Evolutionary conservation across 2,797 vertebrate genomes (phyloP).

Genomic region (Caiman crocodilus): DNA sequence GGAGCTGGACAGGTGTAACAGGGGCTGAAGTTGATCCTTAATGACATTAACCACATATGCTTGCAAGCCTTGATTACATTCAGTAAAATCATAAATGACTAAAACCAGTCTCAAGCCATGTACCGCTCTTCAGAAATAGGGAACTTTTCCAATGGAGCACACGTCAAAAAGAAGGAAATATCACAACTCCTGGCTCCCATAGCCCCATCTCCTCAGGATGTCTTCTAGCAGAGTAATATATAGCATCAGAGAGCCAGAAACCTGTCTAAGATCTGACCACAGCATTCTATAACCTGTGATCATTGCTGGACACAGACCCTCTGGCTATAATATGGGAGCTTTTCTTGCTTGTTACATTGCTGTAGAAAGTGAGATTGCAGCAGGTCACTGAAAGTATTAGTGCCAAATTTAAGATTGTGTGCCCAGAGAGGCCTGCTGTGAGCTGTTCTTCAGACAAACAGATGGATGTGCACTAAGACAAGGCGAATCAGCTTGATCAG

Average conservation of each 20-base stretch:
- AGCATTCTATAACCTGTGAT: background rate
- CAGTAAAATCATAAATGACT: background rate
- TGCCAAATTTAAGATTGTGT: background rate
- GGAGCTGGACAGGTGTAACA: background rate
- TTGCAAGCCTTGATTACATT: background rate
- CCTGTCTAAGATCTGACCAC: background rate
- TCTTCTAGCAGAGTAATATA: background rate
- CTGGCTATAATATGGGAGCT: background rate
- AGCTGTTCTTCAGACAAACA: background rate
- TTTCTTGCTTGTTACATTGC: background rate
- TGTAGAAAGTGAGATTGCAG: background rate
- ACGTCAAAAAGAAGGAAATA: no score
- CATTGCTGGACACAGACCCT: background rate
- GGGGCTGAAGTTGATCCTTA: background rate
- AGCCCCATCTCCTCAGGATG: background rate
- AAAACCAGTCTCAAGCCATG: background rate
- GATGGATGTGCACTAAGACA: background rate
- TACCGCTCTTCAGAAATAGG: background rate
- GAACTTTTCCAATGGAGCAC: background rate
- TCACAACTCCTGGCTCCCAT: background rate
- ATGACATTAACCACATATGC: background rate
- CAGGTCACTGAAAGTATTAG: background rate
- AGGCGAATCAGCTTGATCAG: constrained; percentile 3
- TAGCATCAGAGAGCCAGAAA: background rate
- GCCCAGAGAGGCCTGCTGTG: background rate